Conservation (phyloP, 2,888 invertebrate species). For the Ophion ellenae region DNA sequence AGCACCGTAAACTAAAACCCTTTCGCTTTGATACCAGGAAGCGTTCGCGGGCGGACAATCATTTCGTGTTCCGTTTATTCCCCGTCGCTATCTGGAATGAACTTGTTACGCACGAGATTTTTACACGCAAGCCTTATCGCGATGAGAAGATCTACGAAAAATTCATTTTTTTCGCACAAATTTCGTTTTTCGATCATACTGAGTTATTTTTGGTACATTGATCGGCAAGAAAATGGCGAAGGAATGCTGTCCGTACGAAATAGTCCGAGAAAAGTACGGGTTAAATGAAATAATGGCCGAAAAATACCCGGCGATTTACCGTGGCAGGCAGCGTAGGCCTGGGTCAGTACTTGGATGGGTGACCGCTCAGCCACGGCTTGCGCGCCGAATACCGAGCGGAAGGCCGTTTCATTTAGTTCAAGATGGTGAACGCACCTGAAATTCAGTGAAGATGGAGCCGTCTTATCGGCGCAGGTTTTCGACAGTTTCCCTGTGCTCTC, state of each 20-base stretch:
- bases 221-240: background rate
- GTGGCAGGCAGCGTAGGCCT: background rate
- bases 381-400: background rate
- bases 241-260: background rate
- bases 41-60: conserved; percentile 48
- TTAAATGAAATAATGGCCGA: background rate
- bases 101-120: conserved; percentile 28
- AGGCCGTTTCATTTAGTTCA: background rate
- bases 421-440: background rate
- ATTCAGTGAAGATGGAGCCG: background rate
- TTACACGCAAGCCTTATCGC: conserved; percentile 25
- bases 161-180: background rate
- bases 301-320: background rate
- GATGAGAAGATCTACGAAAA: background rate
- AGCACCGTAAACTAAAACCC: conserved; percentile 60
- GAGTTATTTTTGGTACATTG: background rate
- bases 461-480: background rate
- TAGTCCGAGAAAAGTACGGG: background rate
- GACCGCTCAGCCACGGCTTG: background rate
- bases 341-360: background rate
- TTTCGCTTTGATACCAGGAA: conserved; percentile 65
- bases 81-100: conserved; percentile 31
- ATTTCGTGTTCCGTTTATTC: conserved; percentile 63
- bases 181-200: background rate
- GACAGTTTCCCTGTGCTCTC: background rate